Evolutionary conservation across 2,888 invertebrate species (phyloP).

Genomic region (Corbicula japonica): DNA sequence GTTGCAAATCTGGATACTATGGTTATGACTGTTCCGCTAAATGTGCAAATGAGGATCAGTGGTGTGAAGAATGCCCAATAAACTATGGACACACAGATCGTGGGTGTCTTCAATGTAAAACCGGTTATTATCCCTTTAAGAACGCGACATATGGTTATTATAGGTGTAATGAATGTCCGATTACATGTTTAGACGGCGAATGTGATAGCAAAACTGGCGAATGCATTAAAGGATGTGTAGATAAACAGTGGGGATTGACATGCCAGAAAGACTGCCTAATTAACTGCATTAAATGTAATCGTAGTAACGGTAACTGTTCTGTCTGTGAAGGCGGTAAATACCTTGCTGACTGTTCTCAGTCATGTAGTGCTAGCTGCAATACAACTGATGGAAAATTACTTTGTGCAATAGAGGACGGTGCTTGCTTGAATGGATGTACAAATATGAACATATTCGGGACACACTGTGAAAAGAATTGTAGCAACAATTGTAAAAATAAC

Average conservation of each 20-base stretch:
- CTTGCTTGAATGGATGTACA: neutral
- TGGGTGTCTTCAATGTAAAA: neutral
- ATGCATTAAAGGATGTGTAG: neutral
- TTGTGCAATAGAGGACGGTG: neutral
- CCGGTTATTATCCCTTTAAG: neutral
- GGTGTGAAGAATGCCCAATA: neutral
- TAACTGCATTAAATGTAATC: neutral
- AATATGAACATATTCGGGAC: neutral
- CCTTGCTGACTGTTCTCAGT: neutral
- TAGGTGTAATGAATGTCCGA: neutral
- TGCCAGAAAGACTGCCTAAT: neutral
- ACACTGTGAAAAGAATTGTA: conserved; percentile 5
- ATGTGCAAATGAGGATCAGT: neutral
- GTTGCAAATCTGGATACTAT: conserved; percentile 4
- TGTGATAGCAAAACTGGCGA: neutral
- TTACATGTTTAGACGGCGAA: neutral
- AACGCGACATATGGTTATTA: neutral
- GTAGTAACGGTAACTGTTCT: neutral
- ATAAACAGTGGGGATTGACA: neutral
- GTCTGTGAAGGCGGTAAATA: neutral
- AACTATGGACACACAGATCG: neutral
- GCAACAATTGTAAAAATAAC: neutral
- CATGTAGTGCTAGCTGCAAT: conserved; percentile 1
- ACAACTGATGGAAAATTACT: neutral
- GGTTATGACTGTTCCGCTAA: neutral